These are phyloP conservation scores for Aramus guarauna DNA, from an alignment of 2,113 vertebrate species.

Conservation along the genomic window DNA sequence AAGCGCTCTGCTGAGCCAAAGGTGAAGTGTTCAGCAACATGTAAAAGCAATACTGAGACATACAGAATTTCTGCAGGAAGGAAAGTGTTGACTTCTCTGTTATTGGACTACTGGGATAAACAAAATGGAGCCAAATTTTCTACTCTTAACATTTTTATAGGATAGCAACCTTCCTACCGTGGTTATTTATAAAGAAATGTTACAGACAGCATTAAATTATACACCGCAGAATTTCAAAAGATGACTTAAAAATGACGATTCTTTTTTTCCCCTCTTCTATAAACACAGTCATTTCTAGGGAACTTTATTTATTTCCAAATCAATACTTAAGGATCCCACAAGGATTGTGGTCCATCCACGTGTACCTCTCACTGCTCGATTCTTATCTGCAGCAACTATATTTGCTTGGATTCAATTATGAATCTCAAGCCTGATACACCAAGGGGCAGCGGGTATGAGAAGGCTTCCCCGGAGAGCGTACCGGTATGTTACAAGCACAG, in stretches of 20 bases:
- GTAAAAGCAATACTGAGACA: neutral
- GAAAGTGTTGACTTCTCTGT: neutral
- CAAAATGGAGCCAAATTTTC: conserved; percentile 3
- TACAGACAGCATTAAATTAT: conserved; percentile 26
- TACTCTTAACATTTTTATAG: neutral
- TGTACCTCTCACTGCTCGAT: neutral
- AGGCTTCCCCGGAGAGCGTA: neutral
- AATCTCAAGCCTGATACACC: neutral
- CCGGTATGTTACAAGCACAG: neutral
- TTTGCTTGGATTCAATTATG: neutral
- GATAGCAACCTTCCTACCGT: conserved; percentile 3
- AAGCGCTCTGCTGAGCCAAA: neutral
- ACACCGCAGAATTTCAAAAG: neutral
- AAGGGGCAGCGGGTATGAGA: neutral
- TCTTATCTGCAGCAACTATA: neutral
- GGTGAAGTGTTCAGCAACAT: neutral
- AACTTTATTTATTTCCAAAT: neutral
- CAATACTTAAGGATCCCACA: neutral
- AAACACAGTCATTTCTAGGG: neutral
- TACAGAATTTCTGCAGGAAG: neutral
- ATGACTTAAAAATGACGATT: neutral
- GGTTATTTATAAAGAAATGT: conserved; percentile 21
- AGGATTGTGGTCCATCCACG: neutral
- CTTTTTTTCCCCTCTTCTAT: neutral
- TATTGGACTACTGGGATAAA: neutral